These are phyloP conservation scores for Psophia crepitans DNA, from an alignment of 2,113 vertebrate genomes.

Conservation along the genomic window DNA sequence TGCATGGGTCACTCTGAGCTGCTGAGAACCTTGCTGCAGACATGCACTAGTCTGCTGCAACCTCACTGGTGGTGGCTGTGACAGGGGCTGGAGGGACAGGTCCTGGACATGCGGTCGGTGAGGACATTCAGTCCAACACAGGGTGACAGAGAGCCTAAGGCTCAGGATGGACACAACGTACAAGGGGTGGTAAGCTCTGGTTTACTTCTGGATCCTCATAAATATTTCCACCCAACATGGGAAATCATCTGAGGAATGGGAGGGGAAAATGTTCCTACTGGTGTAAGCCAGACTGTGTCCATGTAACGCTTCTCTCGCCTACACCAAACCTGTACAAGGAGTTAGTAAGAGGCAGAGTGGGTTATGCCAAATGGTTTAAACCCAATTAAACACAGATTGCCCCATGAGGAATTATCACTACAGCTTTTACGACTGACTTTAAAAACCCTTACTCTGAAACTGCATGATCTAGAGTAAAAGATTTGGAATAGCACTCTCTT, in stretches of 20 bases:
- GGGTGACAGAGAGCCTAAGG: neutral
- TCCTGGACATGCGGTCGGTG: neutral
- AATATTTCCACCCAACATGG: neutral
- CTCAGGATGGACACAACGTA: no score
- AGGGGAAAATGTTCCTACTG: neutral
- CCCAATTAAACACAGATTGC: neutral
- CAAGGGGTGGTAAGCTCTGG: neutral
- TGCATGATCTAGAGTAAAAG: neutral
- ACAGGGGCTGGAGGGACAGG: neutral
- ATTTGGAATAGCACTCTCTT: neutral
- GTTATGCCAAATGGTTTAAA: neutral
- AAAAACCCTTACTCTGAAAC: neutral
- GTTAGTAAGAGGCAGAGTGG: neutral
- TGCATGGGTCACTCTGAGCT: neutral
- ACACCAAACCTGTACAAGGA: accelerated
- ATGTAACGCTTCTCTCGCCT: neutral
- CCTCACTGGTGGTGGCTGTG: neutral
- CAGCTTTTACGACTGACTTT: neutral
- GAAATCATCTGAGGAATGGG: neutral
- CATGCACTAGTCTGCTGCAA: neutral
- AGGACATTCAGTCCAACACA: no score
- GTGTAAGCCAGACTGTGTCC: neutral
- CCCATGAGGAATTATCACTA: neutral
- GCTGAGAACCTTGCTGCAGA: neutral
- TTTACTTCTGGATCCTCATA: neutral